Percentiles rank a stretch among this genome's conserved stretches.
phyloP scores from a whole-genome alignment of 2,797 vertebrate species.

The Artibeus jamaicensis region DNA sequence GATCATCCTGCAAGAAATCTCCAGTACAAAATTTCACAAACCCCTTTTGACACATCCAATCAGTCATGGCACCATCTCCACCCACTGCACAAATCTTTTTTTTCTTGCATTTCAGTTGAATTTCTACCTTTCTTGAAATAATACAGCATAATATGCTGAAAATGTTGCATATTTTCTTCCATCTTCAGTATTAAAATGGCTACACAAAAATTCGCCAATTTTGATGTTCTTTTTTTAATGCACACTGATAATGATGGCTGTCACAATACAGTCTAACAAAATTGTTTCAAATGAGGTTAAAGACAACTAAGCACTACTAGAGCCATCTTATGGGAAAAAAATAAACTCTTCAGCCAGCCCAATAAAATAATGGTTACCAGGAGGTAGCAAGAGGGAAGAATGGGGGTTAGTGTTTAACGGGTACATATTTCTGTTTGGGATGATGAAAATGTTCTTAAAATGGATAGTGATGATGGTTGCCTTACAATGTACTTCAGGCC shows the following conservation, averaged over 20 bases:
- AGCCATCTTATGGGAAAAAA: background rate
- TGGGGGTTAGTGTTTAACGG: background rate
- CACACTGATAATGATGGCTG: background rate
- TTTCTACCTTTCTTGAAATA: background rate
- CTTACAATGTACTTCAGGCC: background rate
- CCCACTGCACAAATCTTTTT: background rate
- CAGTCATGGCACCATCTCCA: background rate
- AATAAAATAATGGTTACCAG: background rate
- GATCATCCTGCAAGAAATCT: background rate
- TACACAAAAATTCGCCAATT: background rate
- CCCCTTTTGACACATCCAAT: background rate
- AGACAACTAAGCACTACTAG: background rate
- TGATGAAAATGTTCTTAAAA: background rate
- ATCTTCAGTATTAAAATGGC: background rate
- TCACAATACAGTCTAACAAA: background rate
- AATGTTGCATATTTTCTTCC: background rate
- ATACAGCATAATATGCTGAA: background rate
- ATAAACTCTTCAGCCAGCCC: background rate
- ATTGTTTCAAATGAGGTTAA: background rate
- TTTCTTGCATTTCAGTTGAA: too few relatives aligned
- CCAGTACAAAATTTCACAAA: background rate
- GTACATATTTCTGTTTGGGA: background rate
- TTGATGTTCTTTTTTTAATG: background rate
- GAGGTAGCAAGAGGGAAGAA: background rate
- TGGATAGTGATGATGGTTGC: too few relatives aligned